phyloP scores from a whole-genome alignment of 2,888 invertebrate genomes.

The Macaria liturata region DNA sequence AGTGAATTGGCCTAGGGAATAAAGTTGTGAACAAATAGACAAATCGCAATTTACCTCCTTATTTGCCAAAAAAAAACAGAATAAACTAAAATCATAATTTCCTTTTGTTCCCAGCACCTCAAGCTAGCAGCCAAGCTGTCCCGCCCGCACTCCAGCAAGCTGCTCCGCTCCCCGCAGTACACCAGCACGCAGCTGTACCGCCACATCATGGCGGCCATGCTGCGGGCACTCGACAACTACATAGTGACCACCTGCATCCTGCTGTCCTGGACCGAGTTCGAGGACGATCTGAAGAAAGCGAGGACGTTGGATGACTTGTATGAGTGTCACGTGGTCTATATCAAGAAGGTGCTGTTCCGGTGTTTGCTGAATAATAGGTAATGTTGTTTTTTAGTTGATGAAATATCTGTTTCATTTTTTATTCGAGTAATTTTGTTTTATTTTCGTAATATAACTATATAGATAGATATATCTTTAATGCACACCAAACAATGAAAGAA shows the following conservation, averaged over 20 bases:
- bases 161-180: constrained; percentile 86
- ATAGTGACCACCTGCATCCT: constrained; percentile 90
- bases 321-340: constrained; percentile 87
- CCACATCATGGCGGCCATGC: constrained; percentile 89
- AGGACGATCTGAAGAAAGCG: constrained; percentile 85
- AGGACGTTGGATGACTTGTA: constrained; percentile 89
- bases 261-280: constrained; percentile 89
- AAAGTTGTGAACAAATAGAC: too few species aligned
- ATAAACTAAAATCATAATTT: too few species aligned
- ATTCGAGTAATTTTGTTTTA: too few species aligned
- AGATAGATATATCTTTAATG: too few species aligned
- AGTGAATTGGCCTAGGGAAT: too few species aligned
- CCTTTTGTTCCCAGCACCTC: constrained; percentile 71
- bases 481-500: too few species aligned
- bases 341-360: constrained; percentile 89
- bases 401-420: too few species aligned
- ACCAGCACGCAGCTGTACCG: constrained; percentile 88
- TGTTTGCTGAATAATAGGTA: constrained; percentile 87
- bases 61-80: too few species aligned
- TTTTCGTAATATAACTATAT: too few species aligned
- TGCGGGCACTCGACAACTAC: constrained; percentile 89
- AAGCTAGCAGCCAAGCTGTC: constrained; percentile 84
- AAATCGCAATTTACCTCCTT: too few species aligned
- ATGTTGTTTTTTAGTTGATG: too few species aligned
- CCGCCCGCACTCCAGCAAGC: constrained; percentile 64